phyloP scores from a whole-genome alignment of 2,797 vertebrate species.

The Eulemur rubriventer region DNA sequence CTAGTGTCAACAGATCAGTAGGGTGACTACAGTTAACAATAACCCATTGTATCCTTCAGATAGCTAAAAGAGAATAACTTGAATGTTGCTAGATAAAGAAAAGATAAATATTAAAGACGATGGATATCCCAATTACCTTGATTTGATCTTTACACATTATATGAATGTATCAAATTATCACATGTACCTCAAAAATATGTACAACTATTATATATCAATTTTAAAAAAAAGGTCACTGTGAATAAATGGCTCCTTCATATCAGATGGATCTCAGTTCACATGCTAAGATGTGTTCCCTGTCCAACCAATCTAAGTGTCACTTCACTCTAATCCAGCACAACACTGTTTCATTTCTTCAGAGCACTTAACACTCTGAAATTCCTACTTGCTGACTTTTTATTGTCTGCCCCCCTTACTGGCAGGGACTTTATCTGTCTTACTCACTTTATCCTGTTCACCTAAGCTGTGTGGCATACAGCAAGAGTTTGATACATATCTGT shows the following conservation, averaged over 20 bases:
- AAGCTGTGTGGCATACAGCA: not conserved
- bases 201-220: not conserved
- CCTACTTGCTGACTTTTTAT: not conserved
- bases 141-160: not conserved
- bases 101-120: not conserved
- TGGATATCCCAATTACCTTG: not conserved
- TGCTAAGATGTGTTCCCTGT: not conserved
- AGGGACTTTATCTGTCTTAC: not conserved
- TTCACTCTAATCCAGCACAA: not conserved
- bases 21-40: not conserved
- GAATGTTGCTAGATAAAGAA: not conserved
- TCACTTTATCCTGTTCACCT: not conserved
- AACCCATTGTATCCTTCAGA: not conserved
- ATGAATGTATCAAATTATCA: not conserved
- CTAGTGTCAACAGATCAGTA: not conserved
- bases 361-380: not conserved
- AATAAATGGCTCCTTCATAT: not conserved
- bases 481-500: not conserved
- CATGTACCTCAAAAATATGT: not conserved
- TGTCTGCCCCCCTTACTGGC: not conserved
- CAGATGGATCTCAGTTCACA: slow-evolving; percentile 28
- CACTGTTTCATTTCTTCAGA: not conserved
- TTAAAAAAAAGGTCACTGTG: not conserved
- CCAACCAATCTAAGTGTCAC: not conserved
- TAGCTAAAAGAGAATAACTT: not conserved